Evolutionary conservation across 1,140 invertebrate species (phyloP).

Genomic region (Neodiprion virginianus): DNA sequence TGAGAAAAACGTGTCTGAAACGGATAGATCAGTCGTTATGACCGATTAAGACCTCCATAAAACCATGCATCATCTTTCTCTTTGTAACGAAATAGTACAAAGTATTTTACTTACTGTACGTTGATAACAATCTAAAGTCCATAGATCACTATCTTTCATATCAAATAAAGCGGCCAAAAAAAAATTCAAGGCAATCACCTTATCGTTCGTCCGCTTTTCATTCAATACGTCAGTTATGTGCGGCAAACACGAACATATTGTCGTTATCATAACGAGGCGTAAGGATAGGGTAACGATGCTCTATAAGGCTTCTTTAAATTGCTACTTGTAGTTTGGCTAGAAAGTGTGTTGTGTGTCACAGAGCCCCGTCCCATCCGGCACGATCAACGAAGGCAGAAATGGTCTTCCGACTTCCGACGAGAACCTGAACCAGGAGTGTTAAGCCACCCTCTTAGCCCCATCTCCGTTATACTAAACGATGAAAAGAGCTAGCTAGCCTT

Average conservation of each 20-base stretch:
- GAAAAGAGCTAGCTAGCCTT: not conserved
- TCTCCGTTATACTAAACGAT: not conserved
- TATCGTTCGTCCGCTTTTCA: too few relatives aligned
- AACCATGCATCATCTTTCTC: not conserved
- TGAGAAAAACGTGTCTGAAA: not conserved
- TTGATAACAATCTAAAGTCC: not conserved
- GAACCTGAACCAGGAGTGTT: slow-evolving; percentile 71
- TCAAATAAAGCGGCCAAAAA: not conserved
- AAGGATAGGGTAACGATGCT: not conserved
- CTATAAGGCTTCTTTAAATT: not conserved
- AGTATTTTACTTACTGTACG: not conserved
- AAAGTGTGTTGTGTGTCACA: slow-evolving; percentile 61
- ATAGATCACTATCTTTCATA: not conserved
- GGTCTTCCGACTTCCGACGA: slow-evolving; percentile 68
- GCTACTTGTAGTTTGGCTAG: slow-evolving; percentile 3
- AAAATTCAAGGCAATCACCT: too few relatives aligned
- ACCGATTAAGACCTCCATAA: not conserved
- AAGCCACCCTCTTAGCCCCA: slow-evolving; percentile 31
- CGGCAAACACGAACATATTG: too few relatives aligned
- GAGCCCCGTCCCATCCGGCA: slow-evolving; percentile 70
- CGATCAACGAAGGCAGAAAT: slow-evolving; percentile 63
- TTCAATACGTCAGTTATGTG: too few relatives aligned
- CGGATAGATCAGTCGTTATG: not conserved
- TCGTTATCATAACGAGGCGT: not conserved
- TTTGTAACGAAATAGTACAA: not conserved